Conservation (phyloP, 2,113 vertebrate species). For the Nothoprocta pentlandii region DNA sequence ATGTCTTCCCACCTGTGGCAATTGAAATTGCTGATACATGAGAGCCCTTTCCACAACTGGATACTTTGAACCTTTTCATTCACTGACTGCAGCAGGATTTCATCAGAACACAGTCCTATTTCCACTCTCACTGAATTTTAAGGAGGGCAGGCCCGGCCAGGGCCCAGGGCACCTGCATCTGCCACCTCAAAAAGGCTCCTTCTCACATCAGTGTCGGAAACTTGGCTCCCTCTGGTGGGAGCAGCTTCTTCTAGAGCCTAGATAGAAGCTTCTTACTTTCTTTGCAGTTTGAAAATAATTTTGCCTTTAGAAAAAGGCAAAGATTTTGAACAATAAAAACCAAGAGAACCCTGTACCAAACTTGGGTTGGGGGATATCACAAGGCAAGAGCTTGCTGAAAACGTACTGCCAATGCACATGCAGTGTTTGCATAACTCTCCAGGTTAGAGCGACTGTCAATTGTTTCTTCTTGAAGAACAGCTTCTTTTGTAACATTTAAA, state of each 20-base stretch:
- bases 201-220: background rate
- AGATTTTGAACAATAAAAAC: fast-evolving
- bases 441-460: fast-evolving
- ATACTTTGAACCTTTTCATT: background rate
- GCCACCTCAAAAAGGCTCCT: background rate
- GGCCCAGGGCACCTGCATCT: background rate
- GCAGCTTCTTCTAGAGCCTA: background rate
- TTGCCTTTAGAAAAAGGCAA: too few relatives aligned
- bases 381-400: fast-evolving
- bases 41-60: background rate
- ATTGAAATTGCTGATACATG: background rate
- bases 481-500: background rate
- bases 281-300: background rate
- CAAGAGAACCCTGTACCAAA: fast-evolving
- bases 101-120: fast-evolving
- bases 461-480: background rate
- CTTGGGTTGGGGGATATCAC: background rate
- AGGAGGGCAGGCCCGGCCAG: too few relatives aligned
- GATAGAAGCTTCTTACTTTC: background rate
- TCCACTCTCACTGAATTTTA: background rate
- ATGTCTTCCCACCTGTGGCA: background rate
- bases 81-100: background rate
- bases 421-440: fast-evolving
- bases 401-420: fast-evolving
- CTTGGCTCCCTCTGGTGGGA: constrained; percentile 60